Conservation (phyloP, 2,888 invertebrate species). For the Coenonympha arcania region DNA sequence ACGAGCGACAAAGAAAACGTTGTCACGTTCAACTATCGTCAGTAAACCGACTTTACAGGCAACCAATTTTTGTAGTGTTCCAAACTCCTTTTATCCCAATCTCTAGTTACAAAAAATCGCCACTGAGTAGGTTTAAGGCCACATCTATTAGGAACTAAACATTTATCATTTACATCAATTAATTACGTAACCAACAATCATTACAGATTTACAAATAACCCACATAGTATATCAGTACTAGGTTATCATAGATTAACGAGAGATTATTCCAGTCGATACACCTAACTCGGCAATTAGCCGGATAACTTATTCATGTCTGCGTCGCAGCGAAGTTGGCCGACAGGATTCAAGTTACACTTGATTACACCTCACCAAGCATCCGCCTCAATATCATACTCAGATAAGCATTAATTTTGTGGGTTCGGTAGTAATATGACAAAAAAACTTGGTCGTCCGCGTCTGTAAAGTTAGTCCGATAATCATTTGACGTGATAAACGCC, state of each 20-base stretch:
- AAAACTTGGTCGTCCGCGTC: too few species aligned
- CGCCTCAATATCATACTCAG: constrained; percentile 2
- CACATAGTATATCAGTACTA: too few species aligned
- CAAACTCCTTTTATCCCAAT: too few species aligned
- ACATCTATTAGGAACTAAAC: background rate
- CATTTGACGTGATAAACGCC: too few species aligned
- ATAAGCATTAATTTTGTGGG: too few species aligned
- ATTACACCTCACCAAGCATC: constrained; percentile 9
- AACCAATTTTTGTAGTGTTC: too few species aligned
- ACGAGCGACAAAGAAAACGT: too few species aligned
- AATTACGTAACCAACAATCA: background rate
- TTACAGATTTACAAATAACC: background rate
- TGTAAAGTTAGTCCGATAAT: too few species aligned
- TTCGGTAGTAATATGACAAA: too few species aligned
- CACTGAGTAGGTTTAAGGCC: background rate
- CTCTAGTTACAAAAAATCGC: too few species aligned
- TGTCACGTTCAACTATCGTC: too few species aligned
- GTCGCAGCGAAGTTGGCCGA: constrained; percentile 4
- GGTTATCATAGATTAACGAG: background rate
- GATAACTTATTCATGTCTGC: constrained; percentile 16
- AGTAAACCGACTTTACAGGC: too few species aligned
- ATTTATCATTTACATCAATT: background rate
- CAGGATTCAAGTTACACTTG: constrained; percentile 7
- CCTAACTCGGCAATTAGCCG: background rate
- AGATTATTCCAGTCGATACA: background rate